Evolutionary conservation across 2,888 invertebrate genomes (phyloP), one percentile per base, ranked within the genome.

Genomic region (Cryptocephalus moraei): DNA sequence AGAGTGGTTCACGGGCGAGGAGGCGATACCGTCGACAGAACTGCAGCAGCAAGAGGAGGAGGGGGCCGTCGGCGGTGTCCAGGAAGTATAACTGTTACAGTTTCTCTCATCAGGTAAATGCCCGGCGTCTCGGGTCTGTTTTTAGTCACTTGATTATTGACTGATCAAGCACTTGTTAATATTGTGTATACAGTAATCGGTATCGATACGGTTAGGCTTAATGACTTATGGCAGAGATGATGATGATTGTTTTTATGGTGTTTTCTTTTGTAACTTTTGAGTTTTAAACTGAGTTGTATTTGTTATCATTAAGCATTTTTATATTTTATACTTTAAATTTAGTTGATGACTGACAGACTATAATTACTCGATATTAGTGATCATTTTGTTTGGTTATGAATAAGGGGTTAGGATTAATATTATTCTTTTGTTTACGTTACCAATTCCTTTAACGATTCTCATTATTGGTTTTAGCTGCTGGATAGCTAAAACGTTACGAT

Each of bases 1-100:
- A 44, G 82, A 84, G 65, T 88, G 87, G 82, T 68, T 80, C 52
- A 71, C 71, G 13, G 48, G 49, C 34, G 56, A 56, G 34, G 56
- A 57, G n/a, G 9, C 38, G 10, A 41, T 45, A 22, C 43, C 49
- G 8, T 9, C 32, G 10, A 6, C 38, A 9, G 41, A 44, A 10
- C 39, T 49, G 10, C n/a, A 32, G 13, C 42, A 33, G 31, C 36
- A 47, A n/a, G 43, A 45, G 43, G 52, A 48, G 11, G 56, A 55
- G 36, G 56, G 54, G 33, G 52, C 57, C 8, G 56, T 48, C 9
- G 54, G 49, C 8, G 51, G 53, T 31, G 45, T 49, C 22, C 43
- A 48, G 14, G 56, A 53, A 49, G 53, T 53, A 49, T 47, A 41
- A 32, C 11, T 32, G 8, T 12, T 39, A 33, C 33, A 12, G 13